Percentiles rank a stretch among this genome's conserved stretches.
These are phyloP conservation scores for Xanthostigma xanthostigma DNA, from an alignment of 2,888 invertebrate genomes.

Conservation along the genomic window DNA sequence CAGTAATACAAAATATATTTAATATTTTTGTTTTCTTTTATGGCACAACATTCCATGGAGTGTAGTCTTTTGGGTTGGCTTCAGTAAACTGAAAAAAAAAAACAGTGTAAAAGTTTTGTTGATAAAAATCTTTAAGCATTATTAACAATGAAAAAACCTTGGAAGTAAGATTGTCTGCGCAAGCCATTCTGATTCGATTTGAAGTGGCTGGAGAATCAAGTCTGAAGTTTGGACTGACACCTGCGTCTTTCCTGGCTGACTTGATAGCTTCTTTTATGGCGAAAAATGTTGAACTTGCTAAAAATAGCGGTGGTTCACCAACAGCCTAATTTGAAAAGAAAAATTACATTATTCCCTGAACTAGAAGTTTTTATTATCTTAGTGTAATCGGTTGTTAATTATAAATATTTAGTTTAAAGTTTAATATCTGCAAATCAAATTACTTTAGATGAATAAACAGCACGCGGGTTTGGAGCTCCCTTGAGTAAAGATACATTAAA, in stretches of 20 bases:
- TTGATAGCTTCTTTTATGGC: conserved; percentile 80
- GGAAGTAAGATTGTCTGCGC: conserved; percentile 65
- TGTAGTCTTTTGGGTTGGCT: conserved; percentile 36
- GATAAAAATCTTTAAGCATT: neutral
- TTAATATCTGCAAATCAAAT: conserved; percentile 3
- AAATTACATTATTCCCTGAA: neutral
- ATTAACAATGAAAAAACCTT: conserved; percentile 37
- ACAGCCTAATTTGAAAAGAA: conserved; percentile 55
- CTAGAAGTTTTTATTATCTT: too few relatives aligned
- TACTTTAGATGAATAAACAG: conserved; percentile 92
- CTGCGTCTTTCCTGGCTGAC: conserved; percentile 59
- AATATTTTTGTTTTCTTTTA: conserved; percentile 19
- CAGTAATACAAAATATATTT: conserved; percentile 1
- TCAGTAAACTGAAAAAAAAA: conserved; percentile 37
- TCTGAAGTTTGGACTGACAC: conserved; percentile 40
- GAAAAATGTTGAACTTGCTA: conserved; percentile 77
- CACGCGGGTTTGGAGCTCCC: conserved; percentile 78
- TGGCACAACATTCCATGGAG: conserved; percentile 51
- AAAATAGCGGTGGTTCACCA: conserved; percentile 88
- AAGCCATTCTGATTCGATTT: conserved; percentile 78
- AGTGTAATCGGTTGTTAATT: neutral
- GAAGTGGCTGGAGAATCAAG: conserved; percentile 78
- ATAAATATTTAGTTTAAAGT: neutral
- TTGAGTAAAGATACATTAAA: conserved; percentile 87
- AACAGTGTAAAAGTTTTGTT: conserved; percentile 1